Conservation (phyloP, 2,113 vertebrate genomes). For the Scophthalmus maximus region DNA sequence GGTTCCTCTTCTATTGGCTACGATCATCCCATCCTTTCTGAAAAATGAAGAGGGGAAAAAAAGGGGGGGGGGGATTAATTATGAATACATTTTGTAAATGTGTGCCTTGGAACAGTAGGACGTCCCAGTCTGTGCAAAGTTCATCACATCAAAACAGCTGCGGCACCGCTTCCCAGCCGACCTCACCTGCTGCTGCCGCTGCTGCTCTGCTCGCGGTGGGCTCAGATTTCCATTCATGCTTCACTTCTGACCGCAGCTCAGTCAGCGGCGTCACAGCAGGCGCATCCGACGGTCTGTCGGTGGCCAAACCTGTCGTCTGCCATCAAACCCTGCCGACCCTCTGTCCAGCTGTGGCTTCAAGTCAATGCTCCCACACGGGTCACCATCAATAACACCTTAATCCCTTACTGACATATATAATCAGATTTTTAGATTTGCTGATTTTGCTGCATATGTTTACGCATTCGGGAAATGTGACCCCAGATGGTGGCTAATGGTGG, state of each 20-base stretch:
- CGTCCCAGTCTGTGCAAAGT: constrained; percentile 21
- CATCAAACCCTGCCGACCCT: not conserved
- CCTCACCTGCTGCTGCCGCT: constrained; percentile 15
- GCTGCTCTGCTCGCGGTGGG: constrained; percentile 4
- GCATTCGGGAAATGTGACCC: not conserved
- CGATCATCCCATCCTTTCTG: not conserved
- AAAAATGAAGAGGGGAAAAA: not conserved
- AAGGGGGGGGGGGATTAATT: not conserved
- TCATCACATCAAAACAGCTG: constrained; percentile 22
- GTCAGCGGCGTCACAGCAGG: constrained; percentile 17
- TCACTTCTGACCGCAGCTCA: constrained; percentile 3
- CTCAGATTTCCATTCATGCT: constrained; percentile 26
- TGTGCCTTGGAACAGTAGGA: not conserved
- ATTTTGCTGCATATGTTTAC: not conserved
- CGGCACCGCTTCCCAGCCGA: constrained; percentile 9
- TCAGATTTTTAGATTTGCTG: not conserved
- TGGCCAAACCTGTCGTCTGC: constrained; percentile 21
- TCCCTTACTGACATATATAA: not conserved
- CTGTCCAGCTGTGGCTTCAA: not conserved
- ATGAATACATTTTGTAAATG: constrained; percentile 15
- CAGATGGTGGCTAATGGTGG: no score
- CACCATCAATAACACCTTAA: not conserved
- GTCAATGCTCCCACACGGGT: not conserved
- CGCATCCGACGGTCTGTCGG: not conserved
- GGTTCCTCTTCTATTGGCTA: not conserved